Base-by-base conservation (phyloP, 2,797 vertebrate species). In the Esox lucius region DNA sequence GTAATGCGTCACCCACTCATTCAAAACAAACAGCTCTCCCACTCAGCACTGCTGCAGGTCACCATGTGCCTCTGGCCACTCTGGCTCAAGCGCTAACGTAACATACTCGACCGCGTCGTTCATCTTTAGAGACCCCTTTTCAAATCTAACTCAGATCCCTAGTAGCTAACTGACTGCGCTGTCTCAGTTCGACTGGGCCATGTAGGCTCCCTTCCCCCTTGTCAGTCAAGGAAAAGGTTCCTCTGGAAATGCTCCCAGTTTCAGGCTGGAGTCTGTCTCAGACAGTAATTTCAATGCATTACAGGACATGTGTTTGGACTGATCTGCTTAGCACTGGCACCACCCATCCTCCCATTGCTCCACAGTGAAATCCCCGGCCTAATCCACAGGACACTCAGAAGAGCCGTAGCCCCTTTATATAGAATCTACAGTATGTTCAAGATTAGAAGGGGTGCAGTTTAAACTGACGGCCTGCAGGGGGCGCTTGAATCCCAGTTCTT, bases 351-450 rank as follows among this genome's bases (percentile, higher is more conserved):
- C 51, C 31, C 4, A 64, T 13, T 13, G 31, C 35, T 62, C n/a
- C 35, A 59, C 66, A 17, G 28, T 59, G n/a, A 56, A 51, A 28
- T 70, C 46, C 46, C 73, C 73, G 9, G 56, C 56, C n/a, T 83
- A 84, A 84, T 81, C 83, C 84, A 64, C 56, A 61, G 56, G 39
- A 82, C 84, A 84, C 81, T 73, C 73, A 0, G 59, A 68, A 49
- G 42, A 68, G 31, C 42, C 67, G 69, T 51, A 39, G 82, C 72
- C 28, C 33, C 26, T 39, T 75, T 19, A 77, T 70, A 72, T 76
- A 74, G 69, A 76, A 70, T 68, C 11, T 49, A 39, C 42, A 68
- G n/a, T 24, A 49, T 39, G 75, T 48, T 59, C 46, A 70, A 69
- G 68, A 73, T 75, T 64, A 66, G 33, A 62, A 11, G 19, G 31